phyloP scores from a whole-genome alignment of 1,140 invertebrate genomes.

The Drosophila athabasca region DNA sequence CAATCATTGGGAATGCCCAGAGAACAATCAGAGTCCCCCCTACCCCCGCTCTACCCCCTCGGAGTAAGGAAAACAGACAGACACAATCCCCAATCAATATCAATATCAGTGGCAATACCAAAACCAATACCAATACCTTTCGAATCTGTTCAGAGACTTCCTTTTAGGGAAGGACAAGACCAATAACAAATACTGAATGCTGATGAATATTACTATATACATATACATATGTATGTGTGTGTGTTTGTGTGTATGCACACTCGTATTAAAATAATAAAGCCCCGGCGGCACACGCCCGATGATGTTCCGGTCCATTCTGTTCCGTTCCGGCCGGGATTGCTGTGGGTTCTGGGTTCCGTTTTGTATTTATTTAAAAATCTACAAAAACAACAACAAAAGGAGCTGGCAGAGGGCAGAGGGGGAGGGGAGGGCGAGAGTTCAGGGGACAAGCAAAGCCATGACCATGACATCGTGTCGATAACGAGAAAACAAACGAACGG shows the following conservation, averaged over 20 bases:
- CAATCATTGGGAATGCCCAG: conserved; percentile 27
- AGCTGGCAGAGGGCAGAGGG: background rate
- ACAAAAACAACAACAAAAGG: conserved; percentile 53
- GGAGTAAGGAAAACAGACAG: conserved; percentile 4
- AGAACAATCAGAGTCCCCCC: conserved; percentile 21
- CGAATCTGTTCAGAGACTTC: conserved; percentile 26
- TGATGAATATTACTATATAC: conserved; percentile 25
- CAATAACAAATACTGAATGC: conserved; percentile 41
- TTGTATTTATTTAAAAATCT: conserved; percentile 74
- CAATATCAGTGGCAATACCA: background rate
- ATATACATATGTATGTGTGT: too few species aligned
- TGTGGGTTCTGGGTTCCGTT: conserved; percentile 14
- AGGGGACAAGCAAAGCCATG: conserved; percentile 67
- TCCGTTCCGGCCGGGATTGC: conserved; percentile 1
- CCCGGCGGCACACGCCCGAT: conserved; percentile 22
- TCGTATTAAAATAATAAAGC: conserved; percentile 57
- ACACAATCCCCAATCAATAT: conserved; percentile 1
- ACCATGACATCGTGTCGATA: conserved; percentile 72
- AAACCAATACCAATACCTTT: conserved; percentile 6
- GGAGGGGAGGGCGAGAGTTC: background rate
- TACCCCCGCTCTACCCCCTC: conserved; percentile 15
- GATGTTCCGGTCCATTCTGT: background rate
- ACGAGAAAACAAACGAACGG: conserved; percentile 34
- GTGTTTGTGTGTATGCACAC: background rate
- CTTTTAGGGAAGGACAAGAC: conserved; percentile 14